phyloP scores from a whole-genome alignment of 2,113 vertebrate species.

The Phrynosoma platyrhinos region DNA sequence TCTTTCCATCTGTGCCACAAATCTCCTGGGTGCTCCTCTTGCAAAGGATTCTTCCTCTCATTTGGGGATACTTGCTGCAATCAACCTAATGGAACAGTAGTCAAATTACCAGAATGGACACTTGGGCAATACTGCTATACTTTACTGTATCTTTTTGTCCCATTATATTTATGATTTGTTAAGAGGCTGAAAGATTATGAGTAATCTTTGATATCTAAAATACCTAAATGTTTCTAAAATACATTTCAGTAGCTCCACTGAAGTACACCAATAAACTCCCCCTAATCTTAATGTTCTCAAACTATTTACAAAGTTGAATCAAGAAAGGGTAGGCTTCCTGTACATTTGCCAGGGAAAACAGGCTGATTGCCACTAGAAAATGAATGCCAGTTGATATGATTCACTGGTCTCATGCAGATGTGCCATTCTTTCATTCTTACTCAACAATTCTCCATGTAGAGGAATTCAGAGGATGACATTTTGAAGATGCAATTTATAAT shows the following conservation, averaged over 20 bases:
- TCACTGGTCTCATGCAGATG: not conserved
- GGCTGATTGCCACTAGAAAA: not conserved
- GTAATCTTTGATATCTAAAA: not conserved
- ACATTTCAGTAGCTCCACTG: not conserved
- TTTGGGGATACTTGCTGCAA: conserved; percentile 36
- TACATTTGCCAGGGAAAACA: not conserved
- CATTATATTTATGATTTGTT: not conserved
- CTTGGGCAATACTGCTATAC: not conserved
- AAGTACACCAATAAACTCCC: not conserved
- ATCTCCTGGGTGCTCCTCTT: not conserved
- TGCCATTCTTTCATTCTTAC: not conserved
- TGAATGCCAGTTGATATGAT: no score
- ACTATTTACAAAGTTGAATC: not conserved
- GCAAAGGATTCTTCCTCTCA: conserved; percentile 33
- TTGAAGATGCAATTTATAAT: not conserved
- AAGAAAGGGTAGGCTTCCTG: not conserved
- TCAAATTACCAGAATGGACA: not conserved
- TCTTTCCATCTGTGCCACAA: conserved; percentile 39
- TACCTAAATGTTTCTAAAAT: not conserved
- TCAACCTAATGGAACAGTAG: conserved; percentile 16
- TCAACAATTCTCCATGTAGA: not conserved
- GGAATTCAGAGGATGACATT: not conserved
- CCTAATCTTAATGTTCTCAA: not conserved
- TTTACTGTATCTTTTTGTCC: no score
- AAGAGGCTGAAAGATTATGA: not conserved